Conservation (phyloP, 1,140 invertebrate genomes). For the Idris sp. region DNA sequence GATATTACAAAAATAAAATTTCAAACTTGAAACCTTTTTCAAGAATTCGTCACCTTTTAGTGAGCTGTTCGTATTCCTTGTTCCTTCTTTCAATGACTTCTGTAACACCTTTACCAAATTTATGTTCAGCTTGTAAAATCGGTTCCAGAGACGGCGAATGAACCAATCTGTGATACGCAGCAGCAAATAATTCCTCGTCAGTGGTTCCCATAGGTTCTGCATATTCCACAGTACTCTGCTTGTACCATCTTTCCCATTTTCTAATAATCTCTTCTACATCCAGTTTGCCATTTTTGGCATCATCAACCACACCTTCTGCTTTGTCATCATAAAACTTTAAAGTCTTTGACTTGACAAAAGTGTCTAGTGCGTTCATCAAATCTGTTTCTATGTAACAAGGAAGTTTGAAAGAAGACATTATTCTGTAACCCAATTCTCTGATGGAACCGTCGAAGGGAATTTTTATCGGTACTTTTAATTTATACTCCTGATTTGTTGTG, state of each 20-base stretch:
- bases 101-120: slow-evolving; percentile 85
- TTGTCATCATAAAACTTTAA: slow-evolving; percentile 80
- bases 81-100: slow-evolving; percentile 83
- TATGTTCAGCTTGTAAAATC: slow-evolving; percentile 87
- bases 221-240: slow-evolving; percentile 83
- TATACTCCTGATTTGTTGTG: slow-evolving; percentile 80
- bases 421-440: slow-evolving; percentile 82
- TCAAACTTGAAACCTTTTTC: not conserved
- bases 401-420: slow-evolving; percentile 84
- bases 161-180: slow-evolving; percentile 88
- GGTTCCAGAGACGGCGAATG: slow-evolving; percentile 89
- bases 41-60: slow-evolving; percentile 79
- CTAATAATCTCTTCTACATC: slow-evolving; percentile 84
- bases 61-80: slow-evolving; percentile 82
- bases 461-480: slow-evolving; percentile 81
- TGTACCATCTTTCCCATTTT: slow-evolving; percentile 84
- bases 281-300: slow-evolving; percentile 78
- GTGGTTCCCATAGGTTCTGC: slow-evolving; percentile 84
- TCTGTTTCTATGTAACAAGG: slow-evolving; percentile 84
- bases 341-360: slow-evolving; percentile 77
- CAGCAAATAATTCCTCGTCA: slow-evolving; percentile 87
- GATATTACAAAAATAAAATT: not conserved
- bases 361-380: slow-evolving; percentile 77
- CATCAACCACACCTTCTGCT: slow-evolving; percentile 78
- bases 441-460: slow-evolving; percentile 81